phyloP scores from a whole-genome alignment of 2,113 vertebrate species.

The Menidia beryllina region DNA sequence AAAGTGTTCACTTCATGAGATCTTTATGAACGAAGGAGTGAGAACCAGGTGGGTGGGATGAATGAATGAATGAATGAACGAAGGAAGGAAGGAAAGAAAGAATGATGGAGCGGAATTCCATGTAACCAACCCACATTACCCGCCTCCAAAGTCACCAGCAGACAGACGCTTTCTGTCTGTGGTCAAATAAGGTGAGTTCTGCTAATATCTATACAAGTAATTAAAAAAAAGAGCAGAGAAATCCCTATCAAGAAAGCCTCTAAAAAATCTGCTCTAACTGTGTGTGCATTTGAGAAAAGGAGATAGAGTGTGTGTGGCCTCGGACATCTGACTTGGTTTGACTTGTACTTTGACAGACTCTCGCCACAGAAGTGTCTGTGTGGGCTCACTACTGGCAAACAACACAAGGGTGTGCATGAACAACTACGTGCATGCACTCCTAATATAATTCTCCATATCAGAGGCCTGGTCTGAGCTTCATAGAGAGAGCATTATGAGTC shows the following conservation, averaged over 20 bases:
- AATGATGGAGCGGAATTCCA: constrained; percentile 19
- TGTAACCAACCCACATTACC: not conserved
- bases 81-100: no score
- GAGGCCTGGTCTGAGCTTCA: constrained; percentile 24
- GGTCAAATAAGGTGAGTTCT: not conserved
- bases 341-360: constrained; percentile 45
- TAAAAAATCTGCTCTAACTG: constrained; percentile 37
- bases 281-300: constrained; percentile 25
- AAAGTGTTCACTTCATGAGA: constrained; percentile 18
- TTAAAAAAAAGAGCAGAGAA: constrained; percentile 14
- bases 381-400: constrained; percentile 65
- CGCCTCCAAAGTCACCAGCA: constrained; percentile 16
- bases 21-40: constrained; percentile 36
- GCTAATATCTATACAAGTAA: not conserved
- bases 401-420: constrained; percentile 30
- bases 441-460: constrained; percentile 30
- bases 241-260: constrained; percentile 37
- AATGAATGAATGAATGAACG: constrained; percentile 31
- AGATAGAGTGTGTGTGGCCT: constrained; percentile 38
- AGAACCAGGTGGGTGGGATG: constrained; percentile 12
- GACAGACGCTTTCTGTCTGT: not conserved
- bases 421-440: constrained; percentile 8
- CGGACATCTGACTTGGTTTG: constrained; percentile 56
- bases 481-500: constrained; percentile 40
- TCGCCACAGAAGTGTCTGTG: constrained; percentile 45